Percentiles rank a stretch among this genome's conserved stretches.
Conservation (phyloP, 2,797 vertebrate genomes). For the Leontopithecus rosalia region DNA sequence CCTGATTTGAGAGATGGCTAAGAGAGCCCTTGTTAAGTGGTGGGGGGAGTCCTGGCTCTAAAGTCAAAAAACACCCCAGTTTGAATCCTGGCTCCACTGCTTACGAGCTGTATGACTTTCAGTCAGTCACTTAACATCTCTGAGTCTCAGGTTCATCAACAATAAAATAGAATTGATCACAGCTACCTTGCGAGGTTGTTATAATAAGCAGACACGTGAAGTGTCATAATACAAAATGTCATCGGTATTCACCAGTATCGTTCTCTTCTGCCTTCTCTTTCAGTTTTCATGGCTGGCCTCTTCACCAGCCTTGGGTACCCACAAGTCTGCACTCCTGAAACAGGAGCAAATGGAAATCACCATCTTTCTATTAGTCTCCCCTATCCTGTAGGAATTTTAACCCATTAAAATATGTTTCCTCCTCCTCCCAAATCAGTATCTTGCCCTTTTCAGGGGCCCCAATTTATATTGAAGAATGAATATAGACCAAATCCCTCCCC, state of each 20-base stretch:
- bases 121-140: not conserved
- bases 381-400: not conserved
- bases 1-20: not conserved
- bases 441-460: not conserved
- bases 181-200: not conserved
- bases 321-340: not conserved
- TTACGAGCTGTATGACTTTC: not conserved
- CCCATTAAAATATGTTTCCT: not conserved
- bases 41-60: not conserved
- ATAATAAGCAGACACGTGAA: not conserved
- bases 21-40: not conserved
- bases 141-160: not conserved
- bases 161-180: not conserved
- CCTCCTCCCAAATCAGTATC: not conserved
- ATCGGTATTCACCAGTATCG: accelerated
- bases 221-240: not conserved
- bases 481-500: not conserved
- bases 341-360: not conserved
- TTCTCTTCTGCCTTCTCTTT: not conserved
- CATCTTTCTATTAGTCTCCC: not conserved
- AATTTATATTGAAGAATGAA: not conserved
- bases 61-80: not conserved
- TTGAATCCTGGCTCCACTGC: not conserved
- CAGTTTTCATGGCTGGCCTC: not conserved
- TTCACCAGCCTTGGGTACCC: not conserved